These are phyloP conservation scores for Drosophila elegans DNA, from an alignment of 1,140 invertebrate species.

Conservation along the genomic window DNA sequence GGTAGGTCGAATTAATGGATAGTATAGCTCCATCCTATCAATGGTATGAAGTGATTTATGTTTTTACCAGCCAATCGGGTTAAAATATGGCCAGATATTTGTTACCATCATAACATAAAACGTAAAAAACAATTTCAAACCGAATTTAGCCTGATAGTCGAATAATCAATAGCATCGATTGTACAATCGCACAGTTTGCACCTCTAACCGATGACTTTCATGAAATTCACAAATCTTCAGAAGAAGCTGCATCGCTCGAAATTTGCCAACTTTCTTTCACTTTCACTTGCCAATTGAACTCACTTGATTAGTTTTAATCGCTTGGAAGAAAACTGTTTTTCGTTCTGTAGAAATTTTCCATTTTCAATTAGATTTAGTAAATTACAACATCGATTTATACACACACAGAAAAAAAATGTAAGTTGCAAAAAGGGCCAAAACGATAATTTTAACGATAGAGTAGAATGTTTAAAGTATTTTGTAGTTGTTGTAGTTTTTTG, in stretches of 20 bases:
- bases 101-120: background rate
- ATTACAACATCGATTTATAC: slow-evolving; percentile 83
- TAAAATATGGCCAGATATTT: background rate
- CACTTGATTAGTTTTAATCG: slow-evolving; percentile 70
- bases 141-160: background rate
- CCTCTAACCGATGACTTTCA: slow-evolving; percentile 25
- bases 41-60: slow-evolving; percentile 31
- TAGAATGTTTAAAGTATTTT: slow-evolving; percentile 47
- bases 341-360: slow-evolving; percentile 73
- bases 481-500: slow-evolving; percentile 39
- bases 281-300: slow-evolving; percentile 83
- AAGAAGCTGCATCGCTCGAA: slow-evolving; percentile 50
- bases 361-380: slow-evolving; percentile 63
- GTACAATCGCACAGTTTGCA: slow-evolving; percentile 20
- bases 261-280: slow-evolving; percentile 70
- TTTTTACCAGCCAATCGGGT: slow-evolving; percentile 22
- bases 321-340: slow-evolving; percentile 65
- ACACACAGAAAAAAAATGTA: slow-evolving; percentile 74
- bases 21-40: slow-evolving; percentile 26
- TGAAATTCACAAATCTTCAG: slow-evolving; percentile 22
- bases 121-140: slow-evolving; percentile 1
- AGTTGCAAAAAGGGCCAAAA: slow-evolving; percentile 75
- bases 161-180: slow-evolving; percentile 16
- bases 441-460: slow-evolving; percentile 53
- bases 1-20: slow-evolving; percentile 29